phyloP scores from a whole-genome alignment of 1,140 invertebrate species.

The Oncopodura yosiiana region DNA sequence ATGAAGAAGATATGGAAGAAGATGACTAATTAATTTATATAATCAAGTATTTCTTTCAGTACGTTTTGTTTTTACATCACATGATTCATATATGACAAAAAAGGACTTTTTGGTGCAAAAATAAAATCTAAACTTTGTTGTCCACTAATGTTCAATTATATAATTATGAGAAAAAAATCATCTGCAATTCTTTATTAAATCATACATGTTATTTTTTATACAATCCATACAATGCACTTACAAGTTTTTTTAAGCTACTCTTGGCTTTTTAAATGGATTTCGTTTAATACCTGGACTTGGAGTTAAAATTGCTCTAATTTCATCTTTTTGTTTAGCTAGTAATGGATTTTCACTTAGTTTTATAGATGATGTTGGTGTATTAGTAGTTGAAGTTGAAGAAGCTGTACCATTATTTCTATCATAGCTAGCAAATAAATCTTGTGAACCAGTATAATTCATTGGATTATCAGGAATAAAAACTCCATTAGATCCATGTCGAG shows the following conservation, averaged over 20 bases:
- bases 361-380: neutral
- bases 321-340: conserved; percentile 28
- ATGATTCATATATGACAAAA: conserved; percentile 4
- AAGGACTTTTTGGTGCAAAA: conserved; percentile 6
- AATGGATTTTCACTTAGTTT: conserved; percentile 28
- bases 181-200: neutral
- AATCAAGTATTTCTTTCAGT: neutral
- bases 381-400: neutral
- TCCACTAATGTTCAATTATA: neutral
- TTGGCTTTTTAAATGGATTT: conserved; percentile 30
- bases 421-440: neutral
- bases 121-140: neutral
- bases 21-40: conserved; percentile 11
- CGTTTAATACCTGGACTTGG: neutral
- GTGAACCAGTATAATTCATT: neutral
- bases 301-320: conserved; percentile 22
- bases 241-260: no score
- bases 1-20: conserved; percentile 28
- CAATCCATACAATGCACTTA: neutral
- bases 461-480: neutral
- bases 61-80: neutral
- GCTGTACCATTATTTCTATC: neutral
- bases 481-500: no score
- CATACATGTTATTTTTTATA: neutral
- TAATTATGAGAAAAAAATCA: neutral